These are phyloP conservation scores for Scatophagus argus DNA, from an alignment of 2,113 vertebrate species.

Conservation along the genomic window DNA sequence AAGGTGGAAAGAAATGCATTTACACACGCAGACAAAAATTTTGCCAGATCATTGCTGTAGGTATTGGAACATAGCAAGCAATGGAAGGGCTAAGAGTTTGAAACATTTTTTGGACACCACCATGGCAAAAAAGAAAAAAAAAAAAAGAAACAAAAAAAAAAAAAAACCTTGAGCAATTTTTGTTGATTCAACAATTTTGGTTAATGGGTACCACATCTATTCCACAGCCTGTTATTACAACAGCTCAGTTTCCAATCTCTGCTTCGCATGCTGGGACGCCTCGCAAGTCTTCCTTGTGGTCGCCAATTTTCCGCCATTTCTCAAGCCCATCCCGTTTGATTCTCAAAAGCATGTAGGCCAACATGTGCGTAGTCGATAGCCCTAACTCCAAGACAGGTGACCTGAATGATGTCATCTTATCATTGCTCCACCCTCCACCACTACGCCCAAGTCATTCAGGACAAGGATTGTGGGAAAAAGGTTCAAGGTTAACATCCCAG, in stretches of 20 bases:
- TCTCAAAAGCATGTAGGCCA: conserved; percentile 68
- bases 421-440: conserved; percentile 32
- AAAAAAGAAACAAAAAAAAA: conserved; percentile 69
- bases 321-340: conserved; percentile 69
- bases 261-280: conserved; percentile 82
- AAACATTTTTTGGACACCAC: conserved; percentile 83
- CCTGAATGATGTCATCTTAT: conserved; percentile 66
- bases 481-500: conserved; percentile 58
- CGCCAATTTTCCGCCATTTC: conserved; percentile 87
- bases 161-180: conserved; percentile 83
- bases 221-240: conserved; percentile 89
- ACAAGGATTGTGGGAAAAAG: conserved; percentile 71
- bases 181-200: conserved; percentile 90
- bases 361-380: conserved; percentile 64
- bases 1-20: conserved; percentile 60
- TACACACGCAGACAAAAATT: conserved; percentile 70
- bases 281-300: conserved; percentile 82
- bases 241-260: conserved; percentile 88
- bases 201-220: conserved; percentile 90
- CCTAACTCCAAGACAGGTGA: conserved; percentile 80
- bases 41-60: conserved; percentile 83
- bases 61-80: conserved; percentile 81
- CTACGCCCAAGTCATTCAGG: conserved; percentile 46
- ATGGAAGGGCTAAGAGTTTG: conserved; percentile 81
- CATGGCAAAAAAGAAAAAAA: conserved; percentile 79